Conservation (phyloP, 1,140 invertebrate species). For the Apis florea region DNA sequence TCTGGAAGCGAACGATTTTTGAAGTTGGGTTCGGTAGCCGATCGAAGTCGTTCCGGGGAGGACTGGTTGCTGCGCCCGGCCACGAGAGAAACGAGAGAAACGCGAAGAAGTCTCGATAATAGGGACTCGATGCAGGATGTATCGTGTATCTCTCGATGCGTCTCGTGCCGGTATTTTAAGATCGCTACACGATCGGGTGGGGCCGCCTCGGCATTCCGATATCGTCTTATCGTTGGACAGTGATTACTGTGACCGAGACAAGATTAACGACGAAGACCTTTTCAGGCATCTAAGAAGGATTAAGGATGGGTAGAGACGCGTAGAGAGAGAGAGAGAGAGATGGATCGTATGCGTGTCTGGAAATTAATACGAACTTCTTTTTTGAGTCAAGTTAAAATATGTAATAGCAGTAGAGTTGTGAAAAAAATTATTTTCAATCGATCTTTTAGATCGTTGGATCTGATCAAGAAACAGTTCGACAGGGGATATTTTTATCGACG, state of each 20-base stretch:
- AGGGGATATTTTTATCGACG: too few species aligned
- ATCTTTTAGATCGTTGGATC: not conserved
- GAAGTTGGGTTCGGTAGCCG: not conserved
- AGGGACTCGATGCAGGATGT: constrained; percentile 45
- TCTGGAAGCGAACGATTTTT: not conserved
- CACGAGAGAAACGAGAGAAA: not conserved
- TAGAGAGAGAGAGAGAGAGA: too few species aligned
- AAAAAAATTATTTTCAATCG: too few species aligned
- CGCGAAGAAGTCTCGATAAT: constrained; percentile 40
- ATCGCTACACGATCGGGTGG: constrained; percentile 49
- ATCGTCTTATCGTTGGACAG: constrained; percentile 64
- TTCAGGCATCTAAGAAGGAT: constrained; percentile 46
- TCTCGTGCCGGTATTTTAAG: constrained; percentile 54
- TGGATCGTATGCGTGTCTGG: not conserved
- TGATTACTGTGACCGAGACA: constrained; percentile 65
- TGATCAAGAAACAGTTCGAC: too few species aligned
- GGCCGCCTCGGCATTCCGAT: constrained; percentile 59
- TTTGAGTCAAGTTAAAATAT: not conserved
- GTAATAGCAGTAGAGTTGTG: too few species aligned
- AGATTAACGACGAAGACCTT: constrained; percentile 62
- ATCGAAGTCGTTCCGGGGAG: not conserved
- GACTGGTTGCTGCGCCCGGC: not conserved
- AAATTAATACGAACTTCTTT: not conserved
- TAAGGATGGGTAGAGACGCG: constrained; percentile 21
- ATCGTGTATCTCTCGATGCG: constrained; percentile 43